Base-by-base conservation (phyloP, 2,113 vertebrate species). In the Salvelinus fontinalis region DNA sequence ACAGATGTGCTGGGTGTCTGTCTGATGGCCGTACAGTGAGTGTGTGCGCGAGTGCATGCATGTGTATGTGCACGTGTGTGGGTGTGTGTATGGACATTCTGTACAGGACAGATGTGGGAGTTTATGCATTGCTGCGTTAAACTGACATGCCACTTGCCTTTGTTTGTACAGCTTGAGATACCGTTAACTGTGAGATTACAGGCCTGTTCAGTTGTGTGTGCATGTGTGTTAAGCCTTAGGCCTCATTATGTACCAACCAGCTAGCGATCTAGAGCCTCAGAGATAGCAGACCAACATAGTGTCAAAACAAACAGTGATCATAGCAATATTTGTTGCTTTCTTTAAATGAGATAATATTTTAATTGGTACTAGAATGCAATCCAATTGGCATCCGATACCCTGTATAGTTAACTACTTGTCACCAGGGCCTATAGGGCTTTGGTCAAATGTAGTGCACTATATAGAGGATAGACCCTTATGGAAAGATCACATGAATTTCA, bases 101-200 rank as follows among this genome's bases (percentile, higher is more conserved):
- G 49, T 51, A 49, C 51, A 4, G 49, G 26, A 29, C 70, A 84
- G 83, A 87, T 86, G 81, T 82, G 76, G 67, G 48, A 13, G 64
- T 83, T 83, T 78, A 87, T 11, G 81, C 80, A 83, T 49, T 67
- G 74, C 27, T 70, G 67, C 69, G 69, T 79, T 75, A 54, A 71
- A 24, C 73, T 26, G 77, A 84, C 79, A 85, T 76, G 81, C 79
- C 81, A 80, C 79, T 71, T 74, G 77, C 73, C 24, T 16, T 29
- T 87, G 83, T 88, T 88, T 85, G 76, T 80, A 78, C 84, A 86
- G 83, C 84, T 84, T 79, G 72, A 65, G 72, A 69, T 79, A 71
- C 59, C 7, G 75, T 70, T 67, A 11, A 67, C 65, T 31, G 54
- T 20, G 54, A 57, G 16, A 57, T 57, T 57, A 7, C 59, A 62